Evolutionary conservation across 2,888 invertebrate genomes (phyloP).

Genomic region (Sycophila texana): DNA sequence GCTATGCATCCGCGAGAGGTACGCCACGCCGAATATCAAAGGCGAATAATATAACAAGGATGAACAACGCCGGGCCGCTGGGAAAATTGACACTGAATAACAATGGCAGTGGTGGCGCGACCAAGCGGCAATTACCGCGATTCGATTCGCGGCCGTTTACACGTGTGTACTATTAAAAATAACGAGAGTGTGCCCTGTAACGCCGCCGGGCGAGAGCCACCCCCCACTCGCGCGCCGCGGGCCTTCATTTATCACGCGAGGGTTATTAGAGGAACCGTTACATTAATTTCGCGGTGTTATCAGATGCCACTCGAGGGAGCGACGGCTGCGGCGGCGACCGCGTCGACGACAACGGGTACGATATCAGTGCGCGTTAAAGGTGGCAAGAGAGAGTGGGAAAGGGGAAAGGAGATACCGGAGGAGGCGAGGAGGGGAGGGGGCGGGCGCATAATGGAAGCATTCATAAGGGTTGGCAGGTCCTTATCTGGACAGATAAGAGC

Average conservation of each 20-base stretch:
- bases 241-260: slow-evolving; percentile 56
- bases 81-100: slow-evolving; percentile 39
- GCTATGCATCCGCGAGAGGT: background rate
- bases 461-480: slow-evolving; percentile 71
- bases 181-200: slow-evolving; percentile 14
- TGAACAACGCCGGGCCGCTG: slow-evolving; percentile 7
- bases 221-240: background rate
- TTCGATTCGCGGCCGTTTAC: slow-evolving; percentile 14
- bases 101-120: slow-evolving; percentile 27
- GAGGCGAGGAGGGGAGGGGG: slow-evolving; percentile 29
- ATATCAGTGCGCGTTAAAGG: slow-evolving; percentile 20
- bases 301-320: slow-evolving; percentile 57
- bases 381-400: slow-evolving; percentile 31
- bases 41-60: slow-evolving; percentile 41
- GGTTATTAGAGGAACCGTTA: slow-evolving; percentile 59
- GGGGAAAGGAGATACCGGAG: slow-evolving; percentile 43
- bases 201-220: background rate
- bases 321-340: slow-evolving; percentile 36
- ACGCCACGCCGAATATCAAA: slow-evolving; percentile 41
- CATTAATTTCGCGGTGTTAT: slow-evolving; percentile 52
- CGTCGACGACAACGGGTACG: no score
- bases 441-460: slow-evolving; percentile 68
- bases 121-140: slow-evolving; percentile 25
- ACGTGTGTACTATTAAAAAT: slow-evolving; percentile 45
- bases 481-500: slow-evolving; percentile 68